Base-by-base conservation (phyloP, 2,113 vertebrate species). In the Beaufortia kweichowensis region DNA sequence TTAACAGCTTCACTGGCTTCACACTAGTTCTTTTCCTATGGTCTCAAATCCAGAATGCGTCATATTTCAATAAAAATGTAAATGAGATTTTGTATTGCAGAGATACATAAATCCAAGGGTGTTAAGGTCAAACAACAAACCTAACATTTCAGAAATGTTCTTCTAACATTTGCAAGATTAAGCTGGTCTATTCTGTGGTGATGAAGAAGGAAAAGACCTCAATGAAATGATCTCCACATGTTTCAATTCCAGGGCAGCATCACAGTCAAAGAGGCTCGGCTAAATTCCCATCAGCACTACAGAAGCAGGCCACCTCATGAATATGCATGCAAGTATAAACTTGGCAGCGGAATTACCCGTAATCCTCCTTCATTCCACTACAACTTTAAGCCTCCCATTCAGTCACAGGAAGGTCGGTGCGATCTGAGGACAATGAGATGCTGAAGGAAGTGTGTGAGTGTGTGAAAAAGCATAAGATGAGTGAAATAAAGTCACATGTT, bases 201-300 rank as follows among this genome's bases (percentile, higher is more conserved):
- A 67, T 21, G 11, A 10, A 53, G 48, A n/a, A 19, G n/a, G 21
- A 67, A 67, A 23, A 39, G 15, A 68, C 14, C 46, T 68, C 65
- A 78, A 67, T 77, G n/a, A 74, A 81, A 29, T 39, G 14, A 59
- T 65, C 19, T 53, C 50, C 7, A 72, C 29, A 15, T 70, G 48
- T 33, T 66, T 66, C 10, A 72, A n/a, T 43, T 33, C 29, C 53
- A 72, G 41, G 35, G 55, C 64, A 19, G 29, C 50, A 14, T 10
- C 4, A 28, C 23, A 65, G 28, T 69, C 61, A 31, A 29, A 50
- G 57, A 65, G 53, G 24, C 69, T 63, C 70, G 70, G 23, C 19
- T 59, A 33, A 59, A 26, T 59, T 71, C 33, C 24, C 31, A 33
- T 60, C 43, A 56, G 35, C 41, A 33, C 50, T 72, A 24, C 31